phyloP scores from a whole-genome alignment of 2,797 vertebrate species.

The Propithecus deckenii region DNA sequence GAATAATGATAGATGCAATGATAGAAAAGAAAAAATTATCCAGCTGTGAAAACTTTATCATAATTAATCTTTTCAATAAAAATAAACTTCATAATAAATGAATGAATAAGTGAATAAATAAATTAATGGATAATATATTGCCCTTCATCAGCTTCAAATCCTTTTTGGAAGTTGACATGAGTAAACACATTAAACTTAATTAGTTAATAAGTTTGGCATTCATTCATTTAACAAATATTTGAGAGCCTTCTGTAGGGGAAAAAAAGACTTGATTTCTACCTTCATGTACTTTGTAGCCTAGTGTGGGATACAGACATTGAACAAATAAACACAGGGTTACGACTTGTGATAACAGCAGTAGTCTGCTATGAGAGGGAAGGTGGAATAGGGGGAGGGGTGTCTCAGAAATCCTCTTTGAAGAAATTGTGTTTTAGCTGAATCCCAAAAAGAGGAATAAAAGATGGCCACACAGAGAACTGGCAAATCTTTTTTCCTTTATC shows the following conservation, averaged over 20 bases:
- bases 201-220: neutral
- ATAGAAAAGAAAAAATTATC: neutral
- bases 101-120: neutral
- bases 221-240: neutral
- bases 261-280: neutral
- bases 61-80: conserved; percentile 18
- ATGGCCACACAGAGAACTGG: neutral
- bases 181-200: conserved; percentile 15
- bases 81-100: neutral
- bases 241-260: neutral
- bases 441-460: neutral
- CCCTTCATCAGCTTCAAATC: neutral
- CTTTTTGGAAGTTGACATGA: neutral
- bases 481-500: neutral
- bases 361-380: neutral
- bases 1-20: neutral
- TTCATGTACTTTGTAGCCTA: neutral
- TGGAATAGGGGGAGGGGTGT: neutral
- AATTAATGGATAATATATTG: neutral
- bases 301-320: neutral
- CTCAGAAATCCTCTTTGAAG: neutral
- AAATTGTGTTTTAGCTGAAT: neutral
- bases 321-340: neutral
- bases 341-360: neutral
- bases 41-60: neutral